Percentiles rank a stretch among this genome's conserved stretches.
These are phyloP conservation scores for Campoplex nolae DNA, from an alignment of 2,888 invertebrate species.

Conservation along the genomic window DNA sequence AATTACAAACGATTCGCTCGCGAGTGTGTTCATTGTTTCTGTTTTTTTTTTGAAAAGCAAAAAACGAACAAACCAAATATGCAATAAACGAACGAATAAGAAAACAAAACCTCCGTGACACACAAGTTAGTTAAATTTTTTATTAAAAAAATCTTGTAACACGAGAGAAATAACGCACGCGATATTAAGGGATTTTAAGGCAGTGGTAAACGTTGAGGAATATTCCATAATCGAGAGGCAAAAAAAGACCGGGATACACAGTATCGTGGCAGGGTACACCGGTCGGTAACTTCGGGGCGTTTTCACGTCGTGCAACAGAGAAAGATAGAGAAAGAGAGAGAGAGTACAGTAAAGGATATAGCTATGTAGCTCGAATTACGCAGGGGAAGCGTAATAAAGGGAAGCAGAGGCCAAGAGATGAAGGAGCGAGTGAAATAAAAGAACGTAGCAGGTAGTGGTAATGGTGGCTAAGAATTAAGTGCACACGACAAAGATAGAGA, in stretches of 20 bases:
- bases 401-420: neutral
- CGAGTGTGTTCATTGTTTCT: slow-evolving; percentile 59
- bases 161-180: slow-evolving; percentile 6
- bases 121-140: slow-evolving; percentile 36
- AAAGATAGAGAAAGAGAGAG: neutral
- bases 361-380: slow-evolving; percentile 16
- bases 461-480: slow-evolving; percentile 45
- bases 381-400: neutral
- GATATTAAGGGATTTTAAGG: neutral
- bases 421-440: neutral
- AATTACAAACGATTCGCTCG: slow-evolving; percentile 68
- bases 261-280: slow-evolving; percentile 64
- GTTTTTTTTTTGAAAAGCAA: neutral
- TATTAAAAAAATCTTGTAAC: slow-evolving; percentile 10
- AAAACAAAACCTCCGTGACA: slow-evolving; percentile 19
- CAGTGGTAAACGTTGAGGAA: slow-evolving; percentile 83
- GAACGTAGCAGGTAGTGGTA: slow-evolving; percentile 33
- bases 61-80: neutral
- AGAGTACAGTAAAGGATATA: slow-evolving; percentile 6
- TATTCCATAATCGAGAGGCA: slow-evolving; percentile 63
- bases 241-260: slow-evolving; percentile 61
- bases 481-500: slow-evolving; percentile 32
- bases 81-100: slow-evolving; percentile 4
- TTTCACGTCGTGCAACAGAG: slow-evolving; percentile 61
- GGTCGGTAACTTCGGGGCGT: slow-evolving; percentile 66